phyloP scores from a whole-genome alignment of 2,888 invertebrate species.

The Drepana falcataria region DNA sequence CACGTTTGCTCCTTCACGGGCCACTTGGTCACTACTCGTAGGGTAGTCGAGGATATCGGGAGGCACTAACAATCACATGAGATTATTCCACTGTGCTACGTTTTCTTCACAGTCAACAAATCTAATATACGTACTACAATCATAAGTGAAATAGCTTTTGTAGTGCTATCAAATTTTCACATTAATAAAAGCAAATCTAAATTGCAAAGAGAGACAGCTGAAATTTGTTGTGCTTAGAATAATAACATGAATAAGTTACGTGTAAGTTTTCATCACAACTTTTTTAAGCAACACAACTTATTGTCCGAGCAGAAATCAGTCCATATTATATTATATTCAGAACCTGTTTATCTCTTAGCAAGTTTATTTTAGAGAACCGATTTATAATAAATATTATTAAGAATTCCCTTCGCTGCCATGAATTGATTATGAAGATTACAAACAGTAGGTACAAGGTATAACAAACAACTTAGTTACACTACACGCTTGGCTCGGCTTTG shows the following conservation, averaged over 20 bases:
- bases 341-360: background rate
- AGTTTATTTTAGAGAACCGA: background rate
- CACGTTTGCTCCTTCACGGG: conserved; percentile 91
- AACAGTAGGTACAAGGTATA: conserved; percentile 12
- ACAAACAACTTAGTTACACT: conserved; percentile 17
- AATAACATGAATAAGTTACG: too few species aligned
- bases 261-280: background rate
- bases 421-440: conserved; percentile 27
- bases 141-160: too few species aligned
- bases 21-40: conserved; percentile 91
- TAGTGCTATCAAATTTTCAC: too few species aligned
- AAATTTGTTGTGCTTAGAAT: too few species aligned
- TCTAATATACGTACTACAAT: too few species aligned
- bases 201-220: too few species aligned
- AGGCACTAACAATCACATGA: conserved; percentile 78
- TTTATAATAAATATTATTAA: conserved; percentile 18
- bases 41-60: conserved; percentile 92
- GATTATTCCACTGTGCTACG: too few species aligned
- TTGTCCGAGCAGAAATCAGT: background rate
- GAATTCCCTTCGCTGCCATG: conserved; percentile 23
- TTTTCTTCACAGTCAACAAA: too few species aligned
- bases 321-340: background rate
- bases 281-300: background rate
- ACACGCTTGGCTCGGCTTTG: conserved; percentile 8
- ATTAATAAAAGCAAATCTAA: too few species aligned